Base-by-base conservation (phyloP, 2,797 vertebrate genomes). In the Manis crassicaudata region DNA sequence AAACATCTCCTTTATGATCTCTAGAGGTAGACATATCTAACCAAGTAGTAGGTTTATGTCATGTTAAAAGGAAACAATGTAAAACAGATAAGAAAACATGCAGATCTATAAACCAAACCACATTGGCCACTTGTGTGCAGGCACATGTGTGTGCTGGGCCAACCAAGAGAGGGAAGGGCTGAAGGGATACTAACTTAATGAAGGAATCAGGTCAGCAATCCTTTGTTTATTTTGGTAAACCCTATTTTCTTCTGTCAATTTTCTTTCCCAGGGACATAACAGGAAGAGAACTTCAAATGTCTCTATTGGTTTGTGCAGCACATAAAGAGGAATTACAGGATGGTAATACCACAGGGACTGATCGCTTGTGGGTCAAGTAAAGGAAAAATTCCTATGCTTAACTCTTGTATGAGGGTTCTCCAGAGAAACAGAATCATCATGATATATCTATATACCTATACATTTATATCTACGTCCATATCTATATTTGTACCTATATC, bases 1-100 rank as follows among this genome's bases (percentile, higher is more conserved):
- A 96, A 92, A 84, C 32, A 92, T 56, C 23, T 94, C 25, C 35
- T 83, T 58, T 90, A 6, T 90, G 92, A 88, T 80, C 37, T 92
- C 40, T 63, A 95, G 46, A 90, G 13, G 43, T 83, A 85, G n/a
- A 89, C n/a, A 80, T 27, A 73, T 62, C 32, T 67, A 89, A 63
- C 83, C 25, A 94, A 32, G 32, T 18, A 82, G 20, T 35, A 63
- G 23, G 25, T 77, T 96, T 93, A 72, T 3, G 52, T 65, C 79
- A 56, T 60, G 17, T 13, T 81, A 67, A 68, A 82, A 54, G 17
- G 40, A 32, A 50, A 17, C 18, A 11, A 18, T 16, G 9, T 35
- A 67, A 88, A 81, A 35, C 7, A 90, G 9, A 11, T 75, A 37
- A 72, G 29, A 70, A 94, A 76, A 62, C 1, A 32, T 17, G 2